Conservation (phyloP, 2,797 vertebrate species). For the Dendrocincla tyrannina region DNA sequence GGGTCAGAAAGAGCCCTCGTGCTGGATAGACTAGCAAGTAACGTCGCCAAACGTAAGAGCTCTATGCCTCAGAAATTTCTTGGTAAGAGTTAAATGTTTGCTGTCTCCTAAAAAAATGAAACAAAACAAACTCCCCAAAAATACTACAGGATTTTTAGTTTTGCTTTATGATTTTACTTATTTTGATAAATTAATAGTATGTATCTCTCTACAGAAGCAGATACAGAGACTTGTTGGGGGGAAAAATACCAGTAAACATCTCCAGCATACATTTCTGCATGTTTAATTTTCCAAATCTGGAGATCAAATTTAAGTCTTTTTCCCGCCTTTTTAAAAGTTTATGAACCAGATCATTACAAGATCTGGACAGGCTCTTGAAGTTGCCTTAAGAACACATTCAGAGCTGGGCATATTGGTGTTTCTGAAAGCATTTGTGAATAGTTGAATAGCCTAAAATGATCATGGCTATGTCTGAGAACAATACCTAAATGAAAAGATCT, state of each 20-base stretch:
- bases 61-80: conserved; percentile 99
- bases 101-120: conserved; percentile 79
- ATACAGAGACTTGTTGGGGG: neutral
- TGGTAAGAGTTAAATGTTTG: conserved; percentile 96
- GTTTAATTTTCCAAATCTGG: neutral
- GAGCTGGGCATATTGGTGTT: neutral
- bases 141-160: neutral
- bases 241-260: neutral
- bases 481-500: neutral
- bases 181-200: neutral
- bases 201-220: neutral
- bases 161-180: neutral
- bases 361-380: neutral
- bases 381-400: neutral
- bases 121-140: neutral
- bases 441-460: neutral
- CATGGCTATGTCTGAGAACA: neutral
- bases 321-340: neutral
- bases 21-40: conserved; percentile 99
- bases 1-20: conserved; percentile 96
- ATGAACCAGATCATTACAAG: neutral
- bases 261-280: neutral
- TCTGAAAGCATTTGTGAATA: neutral
- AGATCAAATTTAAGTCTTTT: neutral
- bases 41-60: conserved; percentile 99